Conservation (phyloP, 2,888 invertebrate species). For the Germaria angustata region DNA sequence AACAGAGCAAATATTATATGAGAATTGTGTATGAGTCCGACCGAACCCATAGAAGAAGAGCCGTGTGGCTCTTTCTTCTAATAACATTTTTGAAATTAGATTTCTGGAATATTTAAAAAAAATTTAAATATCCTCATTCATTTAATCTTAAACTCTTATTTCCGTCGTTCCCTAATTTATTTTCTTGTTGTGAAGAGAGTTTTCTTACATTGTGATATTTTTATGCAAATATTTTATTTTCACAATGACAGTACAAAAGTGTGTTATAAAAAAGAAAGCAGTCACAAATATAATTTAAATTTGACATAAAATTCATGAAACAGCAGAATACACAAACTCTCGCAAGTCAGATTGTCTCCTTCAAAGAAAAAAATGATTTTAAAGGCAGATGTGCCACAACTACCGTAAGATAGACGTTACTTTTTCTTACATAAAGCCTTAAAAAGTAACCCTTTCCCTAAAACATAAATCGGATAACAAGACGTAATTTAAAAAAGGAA, state of each 20-base stretch:
- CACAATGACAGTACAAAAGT: constrained; percentile 7
- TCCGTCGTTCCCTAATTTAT: no score
- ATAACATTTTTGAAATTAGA: no score
- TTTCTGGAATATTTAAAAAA: no score
- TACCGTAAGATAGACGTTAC: constrained; percentile 40
- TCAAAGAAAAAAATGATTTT: no score
- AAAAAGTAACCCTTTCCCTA: constrained; percentile 50
- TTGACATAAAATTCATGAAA: no score
- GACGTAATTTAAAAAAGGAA: constrained; percentile 27
- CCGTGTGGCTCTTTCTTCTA: no score
- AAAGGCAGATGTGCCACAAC: constrained; percentile 54
- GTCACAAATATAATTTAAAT: constrained; percentile 26
- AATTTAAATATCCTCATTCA: no score
- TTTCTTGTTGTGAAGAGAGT: background rate
- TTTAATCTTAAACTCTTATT: no score
- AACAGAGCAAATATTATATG: no score
- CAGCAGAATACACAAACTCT: constrained; percentile 9
- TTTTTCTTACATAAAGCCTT: background rate
- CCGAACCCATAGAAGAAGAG: no score
- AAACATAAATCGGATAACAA: background rate
- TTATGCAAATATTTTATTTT: constrained; percentile 68
- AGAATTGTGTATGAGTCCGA: no score
- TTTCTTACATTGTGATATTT: constrained; percentile 68
- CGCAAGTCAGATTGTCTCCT: background rate
- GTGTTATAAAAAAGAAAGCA: constrained; percentile 15